Conservation (phyloP, 2,113 vertebrate species). For the Odobenus rosmarus region DNA sequence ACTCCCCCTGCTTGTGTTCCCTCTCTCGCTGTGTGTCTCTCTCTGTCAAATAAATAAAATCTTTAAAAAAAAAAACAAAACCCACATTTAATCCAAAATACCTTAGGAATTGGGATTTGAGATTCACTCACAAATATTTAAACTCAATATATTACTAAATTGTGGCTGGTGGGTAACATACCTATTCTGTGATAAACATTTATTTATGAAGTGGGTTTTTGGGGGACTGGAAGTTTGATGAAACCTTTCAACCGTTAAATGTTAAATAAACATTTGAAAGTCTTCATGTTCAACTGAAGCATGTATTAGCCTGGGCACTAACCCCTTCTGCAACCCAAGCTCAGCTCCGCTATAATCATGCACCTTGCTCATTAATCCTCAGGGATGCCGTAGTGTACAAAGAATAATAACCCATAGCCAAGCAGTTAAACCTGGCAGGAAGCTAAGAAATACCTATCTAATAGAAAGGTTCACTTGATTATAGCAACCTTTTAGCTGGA, state of each 20-base stretch:
- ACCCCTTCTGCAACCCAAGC: background rate
- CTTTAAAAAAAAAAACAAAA: no score
- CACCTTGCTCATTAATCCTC: conserved; percentile 45
- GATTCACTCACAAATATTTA: conserved; percentile 37
- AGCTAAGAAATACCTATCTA: conserved; percentile 67
- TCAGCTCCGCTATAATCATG: background rate
- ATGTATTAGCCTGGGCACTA: background rate
- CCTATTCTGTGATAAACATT: background rate
- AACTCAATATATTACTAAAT: conserved; percentile 25
- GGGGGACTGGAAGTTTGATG: background rate
- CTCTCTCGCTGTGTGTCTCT: no score
- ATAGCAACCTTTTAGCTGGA: conserved; percentile 63
- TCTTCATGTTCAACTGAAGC: background rate
- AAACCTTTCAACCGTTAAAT: conserved; percentile 5
- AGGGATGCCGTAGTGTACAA: background rate
- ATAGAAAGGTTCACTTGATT: conserved; percentile 64
- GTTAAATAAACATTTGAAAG: background rate
- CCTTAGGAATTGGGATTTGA: background rate
- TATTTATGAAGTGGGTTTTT: background rate
- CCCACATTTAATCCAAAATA: background rate
- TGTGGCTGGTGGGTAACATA: background rate
- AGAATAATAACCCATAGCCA: conserved; percentile 38
- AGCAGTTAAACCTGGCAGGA: conserved; percentile 69
- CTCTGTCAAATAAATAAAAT: no score
- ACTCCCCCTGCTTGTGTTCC: no score